Percentiles rank a stretch among this genome's conserved stretches.
Evolutionary conservation across 1,140 invertebrate species (phyloP).

Genomic region (Spodoptera litura): DNA sequence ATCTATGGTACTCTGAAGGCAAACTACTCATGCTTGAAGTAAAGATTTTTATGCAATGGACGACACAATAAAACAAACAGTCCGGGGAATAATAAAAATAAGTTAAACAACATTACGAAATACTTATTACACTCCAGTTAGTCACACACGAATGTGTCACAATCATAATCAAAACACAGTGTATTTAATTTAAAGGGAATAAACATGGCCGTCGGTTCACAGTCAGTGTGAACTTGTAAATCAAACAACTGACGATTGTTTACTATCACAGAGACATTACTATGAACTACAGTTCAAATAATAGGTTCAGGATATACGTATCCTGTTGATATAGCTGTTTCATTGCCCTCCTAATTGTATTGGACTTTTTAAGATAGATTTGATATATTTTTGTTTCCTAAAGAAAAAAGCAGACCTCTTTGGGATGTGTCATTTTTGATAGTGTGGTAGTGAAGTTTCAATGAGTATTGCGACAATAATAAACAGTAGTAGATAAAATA

Average conservation of each 20-base stretch:
- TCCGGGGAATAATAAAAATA: too few species aligned
- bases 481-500: too few species aligned
- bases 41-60: too few species aligned
- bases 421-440: too few species aligned
- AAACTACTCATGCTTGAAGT: too few species aligned
- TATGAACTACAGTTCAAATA: not conserved
- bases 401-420: too few species aligned
- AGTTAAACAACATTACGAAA: too few species aligned
- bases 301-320: not conserved
- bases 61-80: too few species aligned
- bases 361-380: not conserved
- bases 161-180: not conserved
- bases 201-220: not conserved
- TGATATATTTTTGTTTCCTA: too few species aligned
- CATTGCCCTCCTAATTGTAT: slow-evolving; percentile 2
- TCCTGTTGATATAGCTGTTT: slow-evolving; percentile 30
- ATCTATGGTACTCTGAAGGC: too few species aligned
- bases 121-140: not conserved
- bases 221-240: slow-evolving; percentile 1
- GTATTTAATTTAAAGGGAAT: slow-evolving; percentile 5
- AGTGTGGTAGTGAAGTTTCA: too few species aligned
- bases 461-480: too few species aligned
- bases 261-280: slow-evolving; percentile 28
- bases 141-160: not conserved
- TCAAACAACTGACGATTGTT: slow-evolving; percentile 25